Percentiles rank a stretch among this genome's conserved stretches.
phyloP scores from a whole-genome alignment of 1,140 invertebrate species.

The Metaphire vulgaris region DNA sequence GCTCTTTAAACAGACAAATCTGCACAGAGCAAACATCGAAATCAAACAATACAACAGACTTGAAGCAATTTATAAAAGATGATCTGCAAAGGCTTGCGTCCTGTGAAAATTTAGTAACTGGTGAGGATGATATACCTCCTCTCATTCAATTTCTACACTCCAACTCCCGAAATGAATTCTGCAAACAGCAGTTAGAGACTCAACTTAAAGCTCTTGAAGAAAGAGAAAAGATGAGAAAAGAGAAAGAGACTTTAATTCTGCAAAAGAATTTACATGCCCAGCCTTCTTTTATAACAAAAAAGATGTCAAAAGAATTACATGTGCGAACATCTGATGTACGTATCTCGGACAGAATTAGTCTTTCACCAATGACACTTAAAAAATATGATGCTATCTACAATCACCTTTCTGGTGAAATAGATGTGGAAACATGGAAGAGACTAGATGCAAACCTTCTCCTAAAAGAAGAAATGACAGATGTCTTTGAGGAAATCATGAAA shows the following conservation, averaged over 20 bases:
- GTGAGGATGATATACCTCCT: neutral
- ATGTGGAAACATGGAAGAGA: conserved; percentile 43
- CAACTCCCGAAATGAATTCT: neutral
- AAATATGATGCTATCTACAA: neutral
- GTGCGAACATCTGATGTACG: neutral
- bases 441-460: conserved; percentile 50
- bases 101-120: neutral
- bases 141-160: neutral
- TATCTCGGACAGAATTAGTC: neutral
- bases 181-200: neutral
- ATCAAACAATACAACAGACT: neutral
- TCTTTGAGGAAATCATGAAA: conserved; percentile 51
- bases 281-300: neutral
- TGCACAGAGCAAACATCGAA: neutral
- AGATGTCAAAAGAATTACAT: neutral
- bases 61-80: neutral
- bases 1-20: neutral
- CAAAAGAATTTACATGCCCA: neutral
- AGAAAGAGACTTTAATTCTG: neutral
- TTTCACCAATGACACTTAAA: neutral
- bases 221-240: neutral
- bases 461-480: conserved; percentile 50
- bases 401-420: conserved; percentile 38
- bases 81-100: neutral
- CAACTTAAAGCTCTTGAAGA: neutral